Percentiles rank a stretch among this genome's conserved stretches.
These are phyloP conservation scores for Fabriciana adippe DNA, from an alignment of 2,888 invertebrate genomes.

Conservation along the genomic window DNA sequence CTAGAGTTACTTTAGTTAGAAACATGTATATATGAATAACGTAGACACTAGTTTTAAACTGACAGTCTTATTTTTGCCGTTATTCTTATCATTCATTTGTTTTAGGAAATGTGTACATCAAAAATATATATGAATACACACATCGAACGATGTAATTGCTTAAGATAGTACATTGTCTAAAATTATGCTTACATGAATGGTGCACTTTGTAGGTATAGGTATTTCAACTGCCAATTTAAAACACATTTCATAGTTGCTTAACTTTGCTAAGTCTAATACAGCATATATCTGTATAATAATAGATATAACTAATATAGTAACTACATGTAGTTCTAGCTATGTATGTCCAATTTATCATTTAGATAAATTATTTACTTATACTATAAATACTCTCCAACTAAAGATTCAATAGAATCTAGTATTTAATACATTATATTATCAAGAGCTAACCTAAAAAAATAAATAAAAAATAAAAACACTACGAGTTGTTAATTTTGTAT, in stretches of 20 bases:
- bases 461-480: too few relatives aligned
- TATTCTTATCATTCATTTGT: too few relatives aligned
- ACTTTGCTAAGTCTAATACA: too few relatives aligned
- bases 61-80: neutral
- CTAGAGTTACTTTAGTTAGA: constrained; percentile 22
- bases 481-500: neutral
- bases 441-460: neutral
- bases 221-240: constrained; percentile 17
- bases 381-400: constrained; percentile 1
- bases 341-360: neutral
- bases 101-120: too few relatives aligned
- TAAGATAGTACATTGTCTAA: neutral
- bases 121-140: neutral
- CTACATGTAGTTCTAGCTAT: neutral
- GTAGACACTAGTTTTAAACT: neutral
- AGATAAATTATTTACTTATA: neutral
- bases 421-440: neutral
- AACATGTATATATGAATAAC: constrained; percentile 5
- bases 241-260: neutral
- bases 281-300: neutral
- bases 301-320: constrained; percentile 2
- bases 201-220: neutral
- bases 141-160: neutral
- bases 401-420: constrained; percentile 14
- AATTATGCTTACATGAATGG: neutral